Conservation (phyloP, 2,113 vertebrate species). For the Peromyscus californicus region DNA sequence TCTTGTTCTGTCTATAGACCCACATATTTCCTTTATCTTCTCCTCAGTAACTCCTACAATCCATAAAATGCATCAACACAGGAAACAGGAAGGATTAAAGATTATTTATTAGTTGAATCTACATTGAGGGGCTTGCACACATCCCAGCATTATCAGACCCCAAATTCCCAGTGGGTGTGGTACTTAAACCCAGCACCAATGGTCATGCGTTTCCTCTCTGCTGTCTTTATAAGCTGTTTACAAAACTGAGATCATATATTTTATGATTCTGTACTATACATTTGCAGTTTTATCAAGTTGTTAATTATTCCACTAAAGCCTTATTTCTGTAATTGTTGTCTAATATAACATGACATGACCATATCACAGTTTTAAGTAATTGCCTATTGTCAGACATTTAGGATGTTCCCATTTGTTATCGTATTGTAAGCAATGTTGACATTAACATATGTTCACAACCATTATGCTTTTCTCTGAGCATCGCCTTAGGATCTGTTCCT, state of each 20-base stretch:
- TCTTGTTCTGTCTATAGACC: not conserved
- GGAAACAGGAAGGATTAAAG: not conserved
- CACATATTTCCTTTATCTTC: not conserved
- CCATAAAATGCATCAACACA: not conserved
- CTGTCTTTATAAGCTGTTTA: constrained; percentile 34
- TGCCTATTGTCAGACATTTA: constrained; percentile 57
- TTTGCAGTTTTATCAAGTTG: constrained; percentile 54
- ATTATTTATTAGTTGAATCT: not conserved
- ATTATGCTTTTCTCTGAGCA: constrained; percentile 45
- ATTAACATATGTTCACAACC: constrained; percentile 69
- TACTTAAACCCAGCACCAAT: constrained; percentile 12
- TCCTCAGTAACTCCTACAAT: constrained; percentile 1
- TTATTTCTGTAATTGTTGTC: constrained; percentile 49
- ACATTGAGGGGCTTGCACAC: not conserved
- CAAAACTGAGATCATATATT: constrained; percentile 15
- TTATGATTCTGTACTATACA: not conserved
- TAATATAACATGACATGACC: not conserved
- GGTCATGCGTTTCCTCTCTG: not conserved
- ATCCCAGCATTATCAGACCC: constrained; percentile 15
- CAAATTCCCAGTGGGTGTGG: constrained; percentile 15
- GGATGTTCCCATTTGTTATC: constrained; percentile 66
- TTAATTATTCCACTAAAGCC: constrained; percentile 58
- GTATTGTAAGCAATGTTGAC: constrained; percentile 66
- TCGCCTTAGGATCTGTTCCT: constrained; percentile 73
- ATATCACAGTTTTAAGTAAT: constrained; percentile 46